Evolutionary conservation across 1,140 invertebrate genomes (phyloP), one percentile per base, ranked within the genome.

Genomic region (Drosophila malerkotliana): DNA sequence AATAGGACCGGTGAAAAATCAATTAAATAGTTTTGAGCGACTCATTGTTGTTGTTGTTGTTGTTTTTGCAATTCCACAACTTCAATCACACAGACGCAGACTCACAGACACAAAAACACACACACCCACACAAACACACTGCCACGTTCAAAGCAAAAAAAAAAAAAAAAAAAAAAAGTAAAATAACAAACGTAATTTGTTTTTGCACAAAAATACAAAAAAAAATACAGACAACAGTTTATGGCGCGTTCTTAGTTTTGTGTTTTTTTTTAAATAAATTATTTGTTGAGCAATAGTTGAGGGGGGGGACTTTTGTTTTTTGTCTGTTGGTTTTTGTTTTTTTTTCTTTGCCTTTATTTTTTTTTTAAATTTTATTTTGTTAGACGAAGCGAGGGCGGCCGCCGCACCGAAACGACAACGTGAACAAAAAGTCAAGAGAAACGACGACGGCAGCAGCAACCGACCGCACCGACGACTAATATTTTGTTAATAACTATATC

Each of bases 1-100:
- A 8, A 28, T 48, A 37, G 32, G 18, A 39, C 72, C 72, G 61
- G 72, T 83, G 82, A 87, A 87, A 87, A 87, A 87, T 87, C 82
- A 88, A 87, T 87, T 81, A 24, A 66, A 47, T 53, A 63, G 55
- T 53, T 41, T 77, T 77, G 34, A 73, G 32, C 56, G 47, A 68
- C 61, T 37, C 45, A 5, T 26, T 32, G 14, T 53, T 47, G 15
- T 47, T 21, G 15, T 47, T 21, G 18, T 18, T 18, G 44, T 47
- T 47, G 44, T 47, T 47, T 67, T 67, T 8, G 26, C 26, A 10
- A 5, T 41, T 41, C 18, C 28, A 63, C n/a, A 62, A 37, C 34
- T 37, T 37, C 34, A n/a, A 37, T 37, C 30, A 24, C 21, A 63
- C 26, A 41, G 32, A 63, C 56, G 26, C 34, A 52, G 4, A n/a